Percentiles rank a stretch among this genome's conserved stretches.
These are phyloP conservation scores for Malurus melanocephalus DNA, from an alignment of 2,113 vertebrate genomes.

Conservation along the genomic window DNA sequence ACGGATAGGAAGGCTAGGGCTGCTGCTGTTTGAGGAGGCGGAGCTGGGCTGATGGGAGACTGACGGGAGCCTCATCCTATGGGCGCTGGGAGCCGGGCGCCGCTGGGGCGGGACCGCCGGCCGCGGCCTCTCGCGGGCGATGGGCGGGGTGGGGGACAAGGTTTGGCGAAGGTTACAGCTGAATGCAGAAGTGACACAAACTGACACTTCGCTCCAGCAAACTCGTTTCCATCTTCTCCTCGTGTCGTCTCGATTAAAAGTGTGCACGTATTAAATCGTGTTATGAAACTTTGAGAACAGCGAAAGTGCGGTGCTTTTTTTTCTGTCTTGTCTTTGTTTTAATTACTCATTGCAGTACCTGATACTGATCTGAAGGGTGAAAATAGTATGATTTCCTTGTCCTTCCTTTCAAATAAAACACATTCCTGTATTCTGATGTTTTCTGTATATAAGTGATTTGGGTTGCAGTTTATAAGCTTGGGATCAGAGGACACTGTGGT, in stretches of 20 bases:
- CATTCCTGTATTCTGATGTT: background rate
- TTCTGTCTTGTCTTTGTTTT: constrained; percentile 20
- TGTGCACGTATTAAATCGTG: background rate
- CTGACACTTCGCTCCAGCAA: background rate
- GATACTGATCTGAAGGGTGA: constrained; percentile 5
- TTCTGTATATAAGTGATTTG: background rate
- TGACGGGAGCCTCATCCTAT: constrained; percentile 35
- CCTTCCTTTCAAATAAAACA: background rate
- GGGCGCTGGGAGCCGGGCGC: background rate
- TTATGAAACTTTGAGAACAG: constrained; percentile 1
- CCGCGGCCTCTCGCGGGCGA: constrained; percentile 15
- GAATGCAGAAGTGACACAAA: constrained; percentile 41
- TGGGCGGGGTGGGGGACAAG: constrained; percentile 24
- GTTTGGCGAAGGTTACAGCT: constrained; percentile 63
- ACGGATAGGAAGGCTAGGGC: background rate
- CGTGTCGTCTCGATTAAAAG: background rate
- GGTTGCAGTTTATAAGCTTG: background rate
- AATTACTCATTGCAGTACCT: constrained; percentile 25
- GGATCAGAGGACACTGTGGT: background rate
- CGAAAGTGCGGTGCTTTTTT: background rate
- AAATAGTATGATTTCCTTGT: background rate
- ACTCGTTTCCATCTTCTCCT: background rate
- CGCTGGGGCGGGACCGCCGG: constrained; percentile 14
- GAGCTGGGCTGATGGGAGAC: constrained; percentile 27
- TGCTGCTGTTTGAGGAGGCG: constrained; percentile 15